phyloP scores from a whole-genome alignment of 2,113 vertebrate genomes.

The Melanotaenia duboulayi region DNA sequence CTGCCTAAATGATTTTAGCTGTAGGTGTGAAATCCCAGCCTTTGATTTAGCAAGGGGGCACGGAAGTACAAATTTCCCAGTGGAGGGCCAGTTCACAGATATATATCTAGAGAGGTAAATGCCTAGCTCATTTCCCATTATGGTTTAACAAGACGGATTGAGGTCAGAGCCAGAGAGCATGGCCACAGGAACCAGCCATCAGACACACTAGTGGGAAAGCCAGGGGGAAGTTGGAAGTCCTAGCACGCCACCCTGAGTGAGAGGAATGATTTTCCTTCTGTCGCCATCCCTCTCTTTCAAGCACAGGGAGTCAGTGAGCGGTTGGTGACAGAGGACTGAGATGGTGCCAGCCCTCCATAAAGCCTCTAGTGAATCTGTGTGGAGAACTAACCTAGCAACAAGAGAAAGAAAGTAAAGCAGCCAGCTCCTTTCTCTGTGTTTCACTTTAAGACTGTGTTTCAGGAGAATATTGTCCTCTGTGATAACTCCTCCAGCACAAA shows the following conservation, averaged over 20 bases:
- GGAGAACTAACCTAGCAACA: conserved; percentile 78
- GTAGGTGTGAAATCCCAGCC: conserved; percentile 70
- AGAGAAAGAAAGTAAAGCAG: conserved; percentile 76
- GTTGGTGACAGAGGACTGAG: conserved; percentile 52
- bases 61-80: conserved; percentile 70
- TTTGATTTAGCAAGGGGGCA: conserved; percentile 73
- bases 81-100: conserved; percentile 67
- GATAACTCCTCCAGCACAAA: conserved; percentile 76
- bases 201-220: conserved; percentile 50
- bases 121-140: conserved; percentile 76
- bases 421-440: conserved; percentile 59
- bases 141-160: conserved; percentile 79
- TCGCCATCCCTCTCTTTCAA: conserved; percentile 50
- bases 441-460: conserved; percentile 64
- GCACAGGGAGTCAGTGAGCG: conserved; percentile 41
- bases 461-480: conserved; percentile 69
- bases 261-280: conserved; percentile 57
- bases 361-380: conserved; percentile 73
- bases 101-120: conserved; percentile 72
- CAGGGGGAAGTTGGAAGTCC: conserved; percentile 65
- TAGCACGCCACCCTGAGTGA: conserved; percentile 76
- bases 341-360: conserved; percentile 74
- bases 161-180: conserved; percentile 69
- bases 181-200: conserved; percentile 49
- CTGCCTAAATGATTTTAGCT: conserved; percentile 70